Evolutionary conservation across 1,140 invertebrate genomes (phyloP), one percentile per base, ranked within the genome.

Genomic region (Oryzaephilus surinamensis): DNA sequence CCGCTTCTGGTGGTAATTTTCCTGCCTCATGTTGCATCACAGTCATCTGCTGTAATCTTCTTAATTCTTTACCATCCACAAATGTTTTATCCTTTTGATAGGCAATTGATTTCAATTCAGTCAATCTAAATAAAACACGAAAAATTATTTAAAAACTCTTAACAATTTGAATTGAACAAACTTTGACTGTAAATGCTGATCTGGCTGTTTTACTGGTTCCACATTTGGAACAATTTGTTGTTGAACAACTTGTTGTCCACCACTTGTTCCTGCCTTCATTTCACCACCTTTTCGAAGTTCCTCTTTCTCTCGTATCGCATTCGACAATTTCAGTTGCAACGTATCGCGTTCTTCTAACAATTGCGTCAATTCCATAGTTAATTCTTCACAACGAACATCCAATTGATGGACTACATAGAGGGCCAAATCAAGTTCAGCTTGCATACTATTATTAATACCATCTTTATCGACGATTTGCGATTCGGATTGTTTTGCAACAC

Each of bases 311-410:
- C 83, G 66, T 17, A 89, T 66, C 1, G 82, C 77, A 56, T 84
- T 84, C 0, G 85, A 89, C 1, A 92, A 57, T 42, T 82, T 73
- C 12, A 90, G 57, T 50, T 90, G 85, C 23, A 91, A 60, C 0
- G 80, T 84, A 57, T 91, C 85, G 36, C 86, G 71, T 58, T 92
- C 87, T 59, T 88, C 85, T 14, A 90, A 61, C 12, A 92, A 60
- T 58, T 83, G 78, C 53, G 82, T 84, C 18, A 92, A 63, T 61
- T 92, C 86, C 44, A 83, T 69, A 0, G 87, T 90, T 27, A 94
- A 67, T 62, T 93, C 87, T 54, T 94, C 88, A 62, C 85, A 89
- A 7, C 84, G 71, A 13, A 91, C 77, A 47, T 93, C 88, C 47
- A 86, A 70, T 48, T 90, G 82, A 61, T 93, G 85, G 14, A 92